Evolutionary conservation across 2,888 invertebrate genomes (phyloP), one percentile per base, ranked within the genome.

Genomic region (Pyrocoelia pectoralis): DNA sequence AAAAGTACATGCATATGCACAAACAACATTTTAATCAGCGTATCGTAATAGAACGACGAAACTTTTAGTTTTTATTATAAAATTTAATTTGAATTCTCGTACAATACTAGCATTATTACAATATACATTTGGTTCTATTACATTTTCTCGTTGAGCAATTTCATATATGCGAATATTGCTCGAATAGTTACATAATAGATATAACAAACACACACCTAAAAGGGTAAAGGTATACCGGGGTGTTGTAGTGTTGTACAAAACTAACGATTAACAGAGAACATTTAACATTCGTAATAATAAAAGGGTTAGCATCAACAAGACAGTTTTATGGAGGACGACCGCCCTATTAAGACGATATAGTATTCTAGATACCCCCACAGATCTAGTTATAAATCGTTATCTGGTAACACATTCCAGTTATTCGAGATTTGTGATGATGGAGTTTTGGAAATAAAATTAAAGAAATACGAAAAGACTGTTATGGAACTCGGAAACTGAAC

Each of bases 191-290:
- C 46, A 46, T 46, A 46, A 15, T 46, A 46, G 46, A 14, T n/a
- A n/a, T 43, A 14, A 12, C 8, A 43, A 43, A 15, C 10, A 5
- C 5, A 15, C 38, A 17, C 54, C 40, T 50, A 58, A 53, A 29
- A 52, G 41, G 18, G 57, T 46, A 59, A 55, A 50, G 51, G 58
- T 58, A 18, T 5, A 17, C 15, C 46, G 2, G 46, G 17, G 17
- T 10, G 10, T 46, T 10, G 46, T 33, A 46, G 17, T 5, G 6
- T 46, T 10, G 46, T 33, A 33, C 17, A 52, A 15, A 12, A 33
- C 52, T 33, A 15, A 10, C 24, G 74, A 76, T 77, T 76, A 76
- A 76, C 69, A 72, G 72, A 76, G 76, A 76, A 74, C 75, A 76
- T 74, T n/a, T n/a, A n/a, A 2, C 33, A 33, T 77, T 76, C 70